Percentiles rank a stretch among this genome's conserved stretches.
Conservation (phyloP, 2,113 vertebrate genomes). For the Mungos mungo region DNA sequence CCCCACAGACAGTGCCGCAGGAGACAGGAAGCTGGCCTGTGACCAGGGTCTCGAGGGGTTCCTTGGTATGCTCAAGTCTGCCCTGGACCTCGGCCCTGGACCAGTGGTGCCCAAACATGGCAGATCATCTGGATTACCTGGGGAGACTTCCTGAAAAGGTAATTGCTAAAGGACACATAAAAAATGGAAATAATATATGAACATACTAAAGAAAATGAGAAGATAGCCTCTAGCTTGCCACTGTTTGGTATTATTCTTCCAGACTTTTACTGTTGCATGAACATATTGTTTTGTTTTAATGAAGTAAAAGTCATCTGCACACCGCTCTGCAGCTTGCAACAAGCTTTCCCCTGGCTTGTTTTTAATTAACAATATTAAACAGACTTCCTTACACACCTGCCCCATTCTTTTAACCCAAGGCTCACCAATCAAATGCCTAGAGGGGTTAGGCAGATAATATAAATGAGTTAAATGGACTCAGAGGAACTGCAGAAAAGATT, state of each 20-base stretch:
- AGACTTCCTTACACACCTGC: neutral
- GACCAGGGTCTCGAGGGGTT: neutral
- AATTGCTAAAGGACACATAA: neutral
- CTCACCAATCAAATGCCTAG: neutral
- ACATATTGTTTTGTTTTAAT: neutral
- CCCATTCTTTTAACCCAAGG: neutral
- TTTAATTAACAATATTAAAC: neutral
- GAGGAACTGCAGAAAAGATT: neutral
- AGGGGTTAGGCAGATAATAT: neutral
- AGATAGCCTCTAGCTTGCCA: neutral
- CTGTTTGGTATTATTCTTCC: neutral
- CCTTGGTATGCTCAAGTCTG: neutral
- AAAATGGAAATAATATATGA: neutral
- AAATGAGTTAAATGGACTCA: neutral
- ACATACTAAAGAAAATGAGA: neutral
- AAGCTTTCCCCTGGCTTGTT: neutral
- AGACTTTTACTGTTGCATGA: neutral
- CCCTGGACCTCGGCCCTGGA: neutral
- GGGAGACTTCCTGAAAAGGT: neutral
- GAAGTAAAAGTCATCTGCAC: neutral
- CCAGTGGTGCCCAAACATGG: neutral
- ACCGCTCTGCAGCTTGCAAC: neutral
- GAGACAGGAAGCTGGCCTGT: neutral
- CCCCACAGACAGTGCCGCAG: neutral
- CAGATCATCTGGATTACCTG: neutral